A percentile compares a stretch with the other conserved stretches of the same genome.
Conservation (phyloP, 2,113 vertebrate species). For the Stegastes partitus region DNA sequence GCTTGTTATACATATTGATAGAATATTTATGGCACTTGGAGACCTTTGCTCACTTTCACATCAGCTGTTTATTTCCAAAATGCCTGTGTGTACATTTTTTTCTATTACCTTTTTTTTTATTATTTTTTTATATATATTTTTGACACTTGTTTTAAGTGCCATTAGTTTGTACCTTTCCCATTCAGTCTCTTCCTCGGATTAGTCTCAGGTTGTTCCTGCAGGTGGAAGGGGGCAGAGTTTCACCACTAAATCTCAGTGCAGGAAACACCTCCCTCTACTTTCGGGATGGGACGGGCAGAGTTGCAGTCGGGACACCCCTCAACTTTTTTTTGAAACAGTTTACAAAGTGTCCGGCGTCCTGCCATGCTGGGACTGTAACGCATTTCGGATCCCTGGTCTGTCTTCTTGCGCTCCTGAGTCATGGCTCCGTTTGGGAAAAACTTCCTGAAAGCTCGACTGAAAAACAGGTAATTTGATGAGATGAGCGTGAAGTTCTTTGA, state of each 20-base stretch:
- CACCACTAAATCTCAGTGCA: slow-evolving; percentile 9
- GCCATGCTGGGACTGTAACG: slow-evolving; percentile 63
- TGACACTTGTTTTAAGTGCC: no score
- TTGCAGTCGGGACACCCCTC: slow-evolving; percentile 55
- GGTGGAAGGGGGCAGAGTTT: slow-evolving; percentile 72
- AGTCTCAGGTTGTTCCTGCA: not conserved
- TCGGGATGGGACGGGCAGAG: slow-evolving; percentile 55
- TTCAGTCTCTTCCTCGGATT: no score
- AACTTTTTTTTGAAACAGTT: slow-evolving; percentile 53
- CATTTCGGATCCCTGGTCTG: slow-evolving; percentile 6
- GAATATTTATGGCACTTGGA: no score
- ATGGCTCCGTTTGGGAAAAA: slow-evolving; percentile 96
- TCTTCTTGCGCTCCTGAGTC: slow-evolving; percentile 30
- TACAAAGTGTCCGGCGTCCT: slow-evolving; percentile 4
- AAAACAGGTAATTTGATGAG: slow-evolving; percentile 88
- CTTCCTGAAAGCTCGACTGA: slow-evolving; percentile 92
- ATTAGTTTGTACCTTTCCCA: no score
- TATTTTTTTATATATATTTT: no score
- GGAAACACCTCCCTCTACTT: slow-evolving; percentile 61
- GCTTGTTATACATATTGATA: no score
- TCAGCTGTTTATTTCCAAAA: no score
- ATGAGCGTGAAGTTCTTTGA: slow-evolving; percentile 7
- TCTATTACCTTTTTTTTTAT: no score
- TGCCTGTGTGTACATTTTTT: no score
- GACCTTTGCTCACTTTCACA: no score